Percentiles rank a stretch among this genome's conserved stretches.
Conservation (phyloP, 1,140 invertebrate species). For the Drosophila ercepeae region DNA sequence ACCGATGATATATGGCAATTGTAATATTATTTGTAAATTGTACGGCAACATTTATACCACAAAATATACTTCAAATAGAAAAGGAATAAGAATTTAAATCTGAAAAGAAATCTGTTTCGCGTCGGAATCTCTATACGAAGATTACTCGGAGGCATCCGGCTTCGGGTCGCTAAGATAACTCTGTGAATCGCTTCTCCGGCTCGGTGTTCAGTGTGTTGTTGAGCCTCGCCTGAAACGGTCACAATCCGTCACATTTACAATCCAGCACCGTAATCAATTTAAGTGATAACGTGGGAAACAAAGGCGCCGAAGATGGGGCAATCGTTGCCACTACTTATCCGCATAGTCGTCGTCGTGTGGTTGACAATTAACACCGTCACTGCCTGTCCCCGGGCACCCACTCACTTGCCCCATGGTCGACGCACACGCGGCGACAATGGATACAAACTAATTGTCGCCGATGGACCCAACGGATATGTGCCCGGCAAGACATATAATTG, state of each 20-base stretch:
- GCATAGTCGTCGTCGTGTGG: constrained; percentile 43
- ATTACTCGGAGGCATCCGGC: constrained; percentile 23
- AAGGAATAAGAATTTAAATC: neutral
- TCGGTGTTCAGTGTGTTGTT: constrained; percentile 50
- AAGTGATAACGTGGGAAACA: constrained; percentile 48
- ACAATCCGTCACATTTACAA: constrained; percentile 11
- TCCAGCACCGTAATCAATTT: constrained; percentile 6
- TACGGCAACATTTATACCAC: constrained; percentile 54
- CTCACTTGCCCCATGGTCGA: constrained; percentile 75
- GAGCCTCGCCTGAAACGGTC: constrained; percentile 46
- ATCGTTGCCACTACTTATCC: constrained; percentile 49
- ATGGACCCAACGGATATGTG: constrained; percentile 90
- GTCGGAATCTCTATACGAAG: neutral
- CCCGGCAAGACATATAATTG: constrained; percentile 91
- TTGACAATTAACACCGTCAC: constrained; percentile 65
- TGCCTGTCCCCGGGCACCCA: constrained; percentile 77
- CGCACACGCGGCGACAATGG: constrained; percentile 90
- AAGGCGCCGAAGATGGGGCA: constrained; percentile 59
- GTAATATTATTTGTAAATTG: constrained; percentile 54
- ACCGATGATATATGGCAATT: constrained; percentile 35
- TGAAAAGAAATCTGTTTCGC: neutral
- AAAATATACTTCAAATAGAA: constrained; percentile 46
- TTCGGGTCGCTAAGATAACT: constrained; percentile 38
- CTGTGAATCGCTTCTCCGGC: constrained; percentile 18
- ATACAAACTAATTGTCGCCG: constrained; percentile 90